Conservation (phyloP, 2,113 vertebrate species). For the Callospermophilus lateralis region DNA sequence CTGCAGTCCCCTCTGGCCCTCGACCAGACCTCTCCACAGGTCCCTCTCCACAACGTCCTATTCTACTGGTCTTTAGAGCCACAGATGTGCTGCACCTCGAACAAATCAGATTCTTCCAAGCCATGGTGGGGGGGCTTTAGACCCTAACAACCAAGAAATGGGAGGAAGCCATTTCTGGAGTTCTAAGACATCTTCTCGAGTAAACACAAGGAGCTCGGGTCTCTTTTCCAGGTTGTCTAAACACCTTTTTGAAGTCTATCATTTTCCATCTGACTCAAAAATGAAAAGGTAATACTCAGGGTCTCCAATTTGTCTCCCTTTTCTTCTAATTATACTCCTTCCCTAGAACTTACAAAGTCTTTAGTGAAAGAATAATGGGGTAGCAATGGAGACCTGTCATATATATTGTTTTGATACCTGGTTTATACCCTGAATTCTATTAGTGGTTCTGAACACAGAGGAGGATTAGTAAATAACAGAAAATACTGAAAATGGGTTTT, state of each 20-base stretch:
- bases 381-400: background rate
- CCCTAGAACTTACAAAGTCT: background rate
- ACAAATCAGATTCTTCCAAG: background rate
- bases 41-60: background rate
- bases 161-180: background rate
- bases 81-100: background rate
- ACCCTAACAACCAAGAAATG: background rate
- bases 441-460: background rate
- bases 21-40: fast-evolving
- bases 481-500: background rate
- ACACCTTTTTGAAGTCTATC: background rate
- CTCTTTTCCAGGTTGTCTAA: background rate
- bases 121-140: too few relatives aligned
- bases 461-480: background rate
- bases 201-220: background rate
- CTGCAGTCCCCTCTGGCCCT: background rate
- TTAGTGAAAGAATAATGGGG: background rate
- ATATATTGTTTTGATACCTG: background rate
- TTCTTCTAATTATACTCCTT: background rate
- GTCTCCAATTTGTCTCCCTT: background rate
- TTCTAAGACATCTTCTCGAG: background rate
- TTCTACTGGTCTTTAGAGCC: background rate
- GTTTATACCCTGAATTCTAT: background rate
- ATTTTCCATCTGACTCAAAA: background rate
- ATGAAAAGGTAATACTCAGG: background rate